These are phyloP conservation scores for Brachionus sp. DNA, from an alignment of 1,140 invertebrate genomes.

Conservation along the genomic window DNA sequence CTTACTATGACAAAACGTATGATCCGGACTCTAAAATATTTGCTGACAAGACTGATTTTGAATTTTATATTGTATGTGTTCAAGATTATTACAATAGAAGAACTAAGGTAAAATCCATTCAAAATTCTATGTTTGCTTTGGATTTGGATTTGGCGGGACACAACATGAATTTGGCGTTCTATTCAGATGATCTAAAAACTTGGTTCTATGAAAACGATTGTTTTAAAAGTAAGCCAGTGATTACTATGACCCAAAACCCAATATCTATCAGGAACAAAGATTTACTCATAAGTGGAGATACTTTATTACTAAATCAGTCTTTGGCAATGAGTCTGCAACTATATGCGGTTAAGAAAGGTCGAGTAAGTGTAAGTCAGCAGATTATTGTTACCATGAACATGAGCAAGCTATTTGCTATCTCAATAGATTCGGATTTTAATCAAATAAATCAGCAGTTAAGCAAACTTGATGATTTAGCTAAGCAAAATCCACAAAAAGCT, in stretches of 20 bases:
- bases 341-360: neutral
- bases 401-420: neutral
- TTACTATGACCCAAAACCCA: neutral
- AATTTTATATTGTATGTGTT: slow-evolving; percentile 24
- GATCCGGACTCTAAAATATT: neutral
- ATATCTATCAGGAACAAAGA: neutral
- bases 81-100: neutral
- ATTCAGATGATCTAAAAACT: neutral
- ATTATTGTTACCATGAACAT: slow-evolving; percentile 7
- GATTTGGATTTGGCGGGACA: neutral
- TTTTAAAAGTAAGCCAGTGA: neutral
- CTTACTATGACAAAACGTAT: slow-evolving; percentile 13
- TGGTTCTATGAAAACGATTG: slow-evolving; percentile 23
- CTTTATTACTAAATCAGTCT: neutral
- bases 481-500: slow-evolving; percentile 45
- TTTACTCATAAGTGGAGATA: neutral
- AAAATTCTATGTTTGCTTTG: neutral
- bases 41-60: neutral
- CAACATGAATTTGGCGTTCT: neutral
- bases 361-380: slow-evolving; percentile 2
- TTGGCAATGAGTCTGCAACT: neutral
- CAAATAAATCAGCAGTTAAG: slow-evolving; percentile 23
- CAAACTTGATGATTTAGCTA: slow-evolving; percentile 26
- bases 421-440: slow-evolving; percentile 9
- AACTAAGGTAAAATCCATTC: neutral